Base-by-base conservation (phyloP, 1,140 invertebrate genomes). In the Scaptomyza graminum region DNA sequence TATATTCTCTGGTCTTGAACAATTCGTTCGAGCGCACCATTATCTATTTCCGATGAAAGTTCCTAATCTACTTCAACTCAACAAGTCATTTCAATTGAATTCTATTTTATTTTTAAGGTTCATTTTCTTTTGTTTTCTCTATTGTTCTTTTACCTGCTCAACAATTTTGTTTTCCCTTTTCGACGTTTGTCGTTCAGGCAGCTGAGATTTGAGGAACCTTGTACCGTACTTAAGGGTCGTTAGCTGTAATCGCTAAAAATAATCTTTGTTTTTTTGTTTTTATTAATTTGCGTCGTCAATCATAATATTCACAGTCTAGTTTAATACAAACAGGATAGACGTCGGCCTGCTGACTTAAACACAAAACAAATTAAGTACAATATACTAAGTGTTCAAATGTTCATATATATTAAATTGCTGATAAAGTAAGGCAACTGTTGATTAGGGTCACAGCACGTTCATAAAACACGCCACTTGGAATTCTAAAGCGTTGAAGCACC, bases 381-480 rank as follows among this genome's bases (percentile, higher is more conserved):
- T 31, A 4, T 31, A 31, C 28, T 31, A 31, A 31, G 49, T 11
- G 18, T 43, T 25, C 54, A 7, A 25, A 22, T 22, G 15, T 15
- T 54, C 50, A 46, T 22, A 22, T 22, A 22, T 22, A 3, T 22
- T 22, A 22, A 3, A 55, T 41, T 54, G 61, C 61, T 64, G 61
- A 64, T 64, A 64, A 62, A 59, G 28, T 44, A 8, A 28, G 22
- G 57, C 55, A 11, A 11, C 18, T 39, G 16, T 54, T 60, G 69
- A 72, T 66, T 52, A 52, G 15, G 18, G 34, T 41, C 12, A 34
- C 15, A n/a, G n/a, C n/a, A 44, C 7, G 62, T 55, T 56, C 28
- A 64, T 64, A 54, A 46, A 46, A 41, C 15, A 22, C 13, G 47
- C 15, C 64, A 18, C 37, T 65, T 71, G 62, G 37, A 56, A 56